Evolutionary conservation across 2,888 invertebrate genomes (phyloP), one percentile per base, ranked within the genome.

Genomic region (Lochmaea crataegi): DNA sequence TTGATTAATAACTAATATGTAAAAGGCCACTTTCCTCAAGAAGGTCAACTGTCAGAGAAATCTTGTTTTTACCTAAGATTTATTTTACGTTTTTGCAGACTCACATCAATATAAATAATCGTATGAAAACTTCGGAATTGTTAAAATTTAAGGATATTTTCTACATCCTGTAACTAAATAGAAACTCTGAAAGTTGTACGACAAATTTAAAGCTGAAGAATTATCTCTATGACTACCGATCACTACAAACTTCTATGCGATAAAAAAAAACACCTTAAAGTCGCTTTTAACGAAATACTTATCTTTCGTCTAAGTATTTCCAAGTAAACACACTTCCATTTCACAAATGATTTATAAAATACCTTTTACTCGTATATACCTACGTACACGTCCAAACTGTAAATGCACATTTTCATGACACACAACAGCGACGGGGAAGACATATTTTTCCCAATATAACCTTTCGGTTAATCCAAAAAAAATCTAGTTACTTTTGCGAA

Each of bases 331-430:
- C 57, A 57, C 22, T 57, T 57, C 22, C 22, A 57, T 11, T 57
- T 22, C 57, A 26, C 26, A 57, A 57, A 57, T 57, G 57, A 57
- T 26, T 26, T 26, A 26, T 26, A 57, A 57, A 57, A 57, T 57
- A 57, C 57, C 57, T 26, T 12, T 57, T 6, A 57, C 22, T 32
- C 7, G 7, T 32, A 32, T 32, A 32, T 32, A n/a, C n/a, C n/a
- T n/a, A 57, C 12, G 26, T 57, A 57, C 57, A 22, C 57, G 57
- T 22, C 26, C 22, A 14, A 22, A 57, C 2, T 57, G 57, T 57
- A 22, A 26, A 57, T 57, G 57, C 57, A 26, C 18, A 22, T 57
- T 26, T 57, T 10, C 26, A 11, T 57, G 12, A 3, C 48, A 48
- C 7, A 6, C 48, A n/a, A 14, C 48, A 48, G 4, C n/a, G 48